Conservation (phyloP, 2,888 invertebrate genomes). For the Toxonevra muliebris region DNA sequence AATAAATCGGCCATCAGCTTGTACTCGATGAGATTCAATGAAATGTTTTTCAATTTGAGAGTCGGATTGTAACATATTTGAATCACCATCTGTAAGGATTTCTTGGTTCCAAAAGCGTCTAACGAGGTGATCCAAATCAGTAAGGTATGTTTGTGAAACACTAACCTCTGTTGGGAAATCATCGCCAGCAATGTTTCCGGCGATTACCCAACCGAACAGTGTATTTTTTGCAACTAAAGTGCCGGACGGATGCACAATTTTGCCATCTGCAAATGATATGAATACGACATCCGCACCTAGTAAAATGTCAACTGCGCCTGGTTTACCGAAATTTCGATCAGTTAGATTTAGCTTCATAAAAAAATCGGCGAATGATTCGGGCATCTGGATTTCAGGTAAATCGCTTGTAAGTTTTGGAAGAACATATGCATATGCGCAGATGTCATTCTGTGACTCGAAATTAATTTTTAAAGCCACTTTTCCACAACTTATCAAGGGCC, state of each 20-base stretch:
- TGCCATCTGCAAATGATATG: constrained; percentile 18
- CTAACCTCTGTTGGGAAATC: background rate
- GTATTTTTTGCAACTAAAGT: constrained; percentile 30
- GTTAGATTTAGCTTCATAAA: constrained; percentile 25
- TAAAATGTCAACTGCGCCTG: constrained; percentile 26
- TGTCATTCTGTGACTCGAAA: background rate
- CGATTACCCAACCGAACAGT: constrained; percentile 36
- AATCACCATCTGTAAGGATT: constrained; percentile 10
- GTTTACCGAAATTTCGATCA: constrained; percentile 22
- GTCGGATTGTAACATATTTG: constrained; percentile 29
- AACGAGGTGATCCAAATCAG: constrained; percentile 26
- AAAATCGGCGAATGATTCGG: constrained; percentile 4
- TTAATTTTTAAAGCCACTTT: constrained; percentile 23
- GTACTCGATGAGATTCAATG: constrained; percentile 6
- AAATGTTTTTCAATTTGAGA: constrained; percentile 32
- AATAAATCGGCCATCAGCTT: constrained; percentile 26
- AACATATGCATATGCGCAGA: constrained; percentile 23
- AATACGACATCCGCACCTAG: constrained; percentile 28
- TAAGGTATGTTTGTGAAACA: constrained; percentile 20
- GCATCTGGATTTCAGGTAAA: constrained; percentile 20
- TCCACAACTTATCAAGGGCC: constrained; percentile 22
- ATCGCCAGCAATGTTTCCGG: constrained; percentile 20
- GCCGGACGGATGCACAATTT: constrained; percentile 28
- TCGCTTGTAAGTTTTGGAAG: constrained; percentile 26
- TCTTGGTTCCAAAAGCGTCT: constrained; percentile 36